phyloP scores from a whole-genome alignment of 2,888 invertebrate genomes.

The Drosophila paucipuncta region DNA sequence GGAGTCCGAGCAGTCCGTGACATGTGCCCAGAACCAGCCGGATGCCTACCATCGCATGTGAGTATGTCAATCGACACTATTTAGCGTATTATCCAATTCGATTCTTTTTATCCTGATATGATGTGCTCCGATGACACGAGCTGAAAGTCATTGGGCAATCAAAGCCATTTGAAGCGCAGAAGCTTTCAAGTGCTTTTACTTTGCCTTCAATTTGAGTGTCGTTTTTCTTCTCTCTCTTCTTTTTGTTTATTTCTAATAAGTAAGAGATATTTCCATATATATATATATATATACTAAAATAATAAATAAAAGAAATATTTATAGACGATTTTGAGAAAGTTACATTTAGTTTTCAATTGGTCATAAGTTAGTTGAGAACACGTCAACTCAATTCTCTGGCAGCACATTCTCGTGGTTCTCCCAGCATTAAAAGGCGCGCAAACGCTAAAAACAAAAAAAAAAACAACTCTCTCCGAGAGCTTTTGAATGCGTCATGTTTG shows the following conservation, averaged over 20 bases:
- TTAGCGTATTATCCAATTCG: neutral
- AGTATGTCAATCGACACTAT: conserved; percentile 63
- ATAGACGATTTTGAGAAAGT: neutral
- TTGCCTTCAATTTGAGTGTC: neutral
- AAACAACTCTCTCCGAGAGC: conserved; percentile 15
- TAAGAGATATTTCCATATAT: neutral
- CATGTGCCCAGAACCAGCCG: conserved; percentile 84
- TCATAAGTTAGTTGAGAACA: conserved; percentile 29
- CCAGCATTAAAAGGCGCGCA: conserved; percentile 22
- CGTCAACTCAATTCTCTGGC: neutral
- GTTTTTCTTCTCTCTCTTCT: too few species aligned
- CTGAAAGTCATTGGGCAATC: neutral
- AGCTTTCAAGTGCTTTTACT: conserved; percentile 1
- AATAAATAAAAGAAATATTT: neutral
- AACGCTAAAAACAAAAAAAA: conserved; percentile 1
- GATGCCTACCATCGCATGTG: conserved; percentile 85
- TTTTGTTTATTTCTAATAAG: neutral
- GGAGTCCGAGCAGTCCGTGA: conserved; percentile 85
- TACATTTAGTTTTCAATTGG: conserved; percentile 18
- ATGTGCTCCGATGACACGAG: neutral
- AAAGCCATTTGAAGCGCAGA: neutral
- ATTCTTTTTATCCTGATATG: neutral
- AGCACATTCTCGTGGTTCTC: conserved; percentile 5
- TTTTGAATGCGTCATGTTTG: conserved; percentile 29
- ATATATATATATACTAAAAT: neutral